phyloP scores from a whole-genome alignment of 1,140 invertebrate genomes.

The Heliconius melpomene region DNA sequence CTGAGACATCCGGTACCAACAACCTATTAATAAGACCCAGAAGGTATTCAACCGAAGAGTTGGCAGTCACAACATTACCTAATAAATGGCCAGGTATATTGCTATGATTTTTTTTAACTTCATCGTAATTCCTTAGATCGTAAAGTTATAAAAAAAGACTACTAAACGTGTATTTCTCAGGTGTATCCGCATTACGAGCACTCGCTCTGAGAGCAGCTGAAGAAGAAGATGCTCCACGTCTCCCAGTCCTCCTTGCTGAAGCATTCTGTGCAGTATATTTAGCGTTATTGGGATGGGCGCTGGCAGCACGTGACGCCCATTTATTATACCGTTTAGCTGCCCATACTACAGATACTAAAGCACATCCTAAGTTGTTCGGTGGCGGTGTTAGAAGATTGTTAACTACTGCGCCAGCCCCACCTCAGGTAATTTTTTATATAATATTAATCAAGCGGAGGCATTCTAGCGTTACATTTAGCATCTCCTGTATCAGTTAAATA shows the following conservation, averaged over 20 bases:
- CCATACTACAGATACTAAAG: constrained; percentile 89
- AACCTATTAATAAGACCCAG: constrained; percentile 82
- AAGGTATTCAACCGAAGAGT: constrained; percentile 86
- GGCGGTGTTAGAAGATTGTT: constrained; percentile 96
- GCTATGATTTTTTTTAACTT: neutral
- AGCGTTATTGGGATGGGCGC: constrained; percentile 94
- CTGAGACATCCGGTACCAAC: constrained; percentile 78
- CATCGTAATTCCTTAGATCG: neutral
- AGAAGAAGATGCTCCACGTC: constrained; percentile 96
- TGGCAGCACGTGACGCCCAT: constrained; percentile 97
- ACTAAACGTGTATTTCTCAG: constrained; percentile 39
- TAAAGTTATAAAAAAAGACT: too few species aligned
- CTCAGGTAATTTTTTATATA: constrained; percentile 47
- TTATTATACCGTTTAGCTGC: constrained; percentile 94
- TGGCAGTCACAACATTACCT: constrained; percentile 85
- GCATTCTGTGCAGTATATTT: constrained; percentile 96
- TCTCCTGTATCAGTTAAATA: too few species aligned
- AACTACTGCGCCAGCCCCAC: constrained; percentile 84
- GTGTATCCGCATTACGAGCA: constrained; percentile 95
- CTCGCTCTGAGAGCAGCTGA: constrained; percentile 95
- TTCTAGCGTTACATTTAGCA: too few species aligned
- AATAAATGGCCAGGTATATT: constrained; percentile 87
- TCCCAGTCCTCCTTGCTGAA: constrained; percentile 96
- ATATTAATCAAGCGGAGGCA: too few species aligned
- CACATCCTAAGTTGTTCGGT: constrained; percentile 95